These are phyloP conservation scores for Melanotus villosus DNA, from an alignment of 2,888 invertebrate species.

Conservation along the genomic window DNA sequence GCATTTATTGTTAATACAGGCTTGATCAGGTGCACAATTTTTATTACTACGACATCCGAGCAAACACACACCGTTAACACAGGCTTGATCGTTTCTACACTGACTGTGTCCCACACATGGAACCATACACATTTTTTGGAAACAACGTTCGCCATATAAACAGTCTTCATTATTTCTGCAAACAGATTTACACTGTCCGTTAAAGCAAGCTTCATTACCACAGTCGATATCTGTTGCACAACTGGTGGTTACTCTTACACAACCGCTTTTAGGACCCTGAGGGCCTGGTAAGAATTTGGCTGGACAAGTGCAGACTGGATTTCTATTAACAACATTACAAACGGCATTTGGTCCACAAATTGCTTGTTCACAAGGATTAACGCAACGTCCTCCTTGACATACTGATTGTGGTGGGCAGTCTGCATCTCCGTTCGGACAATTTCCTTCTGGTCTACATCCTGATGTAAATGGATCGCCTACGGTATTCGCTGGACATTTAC, in stretches of 20 bases:
- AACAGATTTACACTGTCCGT: slow-evolving; percentile 87
- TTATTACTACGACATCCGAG: slow-evolving; percentile 89
- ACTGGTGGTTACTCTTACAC: slow-evolving; percentile 77
- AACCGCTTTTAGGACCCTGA: slow-evolving; percentile 76
- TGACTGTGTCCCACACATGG: slow-evolving; percentile 87
- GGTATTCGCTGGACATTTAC: slow-evolving; percentile 83
- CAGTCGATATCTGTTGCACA: slow-evolving; percentile 84
- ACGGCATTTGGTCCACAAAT: slow-evolving; percentile 84
- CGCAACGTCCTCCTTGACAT: slow-evolving; percentile 80
- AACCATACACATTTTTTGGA: slow-evolving; percentile 83
- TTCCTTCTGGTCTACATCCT: slow-evolving; percentile 85
- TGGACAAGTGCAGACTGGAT: slow-evolving; percentile 85
- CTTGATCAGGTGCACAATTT: slow-evolving; percentile 82
- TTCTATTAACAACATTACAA: slow-evolving; percentile 83
- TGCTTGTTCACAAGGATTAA: slow-evolving; percentile 85
- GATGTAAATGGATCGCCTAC: slow-evolving; percentile 82
- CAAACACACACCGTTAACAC: slow-evolving; percentile 83
- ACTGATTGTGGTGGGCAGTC: slow-evolving; percentile 85
- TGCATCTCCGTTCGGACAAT: slow-evolving; percentile 79
- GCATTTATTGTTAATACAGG: slow-evolving; percentile 89
- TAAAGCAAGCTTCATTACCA: slow-evolving; percentile 82
- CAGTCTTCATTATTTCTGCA: slow-evolving; percentile 86
- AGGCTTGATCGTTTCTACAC: slow-evolving; percentile 85
- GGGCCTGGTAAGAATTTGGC: slow-evolving; percentile 81
- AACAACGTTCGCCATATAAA: slow-evolving; percentile 83